Conservation (phyloP, 2,113 vertebrate species). For the Nothobranchius kuhntae region DNA sequence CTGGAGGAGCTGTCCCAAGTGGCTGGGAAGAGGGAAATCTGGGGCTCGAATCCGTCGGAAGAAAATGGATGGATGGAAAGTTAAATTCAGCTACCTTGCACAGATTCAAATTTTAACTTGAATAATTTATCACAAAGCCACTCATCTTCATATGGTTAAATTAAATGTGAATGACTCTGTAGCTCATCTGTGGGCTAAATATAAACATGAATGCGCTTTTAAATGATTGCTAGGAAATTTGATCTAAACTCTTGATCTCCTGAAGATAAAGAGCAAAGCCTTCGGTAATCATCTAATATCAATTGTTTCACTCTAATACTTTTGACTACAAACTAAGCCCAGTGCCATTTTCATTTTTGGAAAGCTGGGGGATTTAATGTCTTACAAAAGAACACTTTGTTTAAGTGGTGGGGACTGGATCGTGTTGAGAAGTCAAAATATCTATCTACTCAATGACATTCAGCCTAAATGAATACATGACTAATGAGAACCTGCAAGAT, state of each 20-base stretch:
- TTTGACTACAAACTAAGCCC: neutral
- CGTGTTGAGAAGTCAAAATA: too few relatives aligned
- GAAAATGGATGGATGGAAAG: too few relatives aligned
- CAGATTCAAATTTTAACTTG: too few relatives aligned
- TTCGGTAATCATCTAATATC: neutral
- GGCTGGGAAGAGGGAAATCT: too few relatives aligned
- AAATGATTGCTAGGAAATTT: neutral
- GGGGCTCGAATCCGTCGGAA: too few relatives aligned
- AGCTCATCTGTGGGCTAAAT: too few relatives aligned
- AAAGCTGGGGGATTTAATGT: neutral
- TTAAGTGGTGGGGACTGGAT: neutral
- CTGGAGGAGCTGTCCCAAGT: too few relatives aligned
- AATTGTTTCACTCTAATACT: neutral
- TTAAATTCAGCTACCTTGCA: too few relatives aligned
- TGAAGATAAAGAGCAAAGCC: neutral
- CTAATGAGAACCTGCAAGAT: too few relatives aligned
- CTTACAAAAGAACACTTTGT: neutral
- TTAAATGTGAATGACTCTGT: neutral
- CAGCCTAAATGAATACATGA: too few relatives aligned
- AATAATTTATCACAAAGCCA: too few relatives aligned
- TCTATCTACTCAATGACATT: too few relatives aligned
- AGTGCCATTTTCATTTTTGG: neutral
- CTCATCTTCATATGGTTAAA: neutral
- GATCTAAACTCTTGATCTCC: constrained; percentile 1
- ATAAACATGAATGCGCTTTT: neutral